Evolutionary conservation across 2,888 invertebrate species (phyloP), one percentile per base, ranked within the genome.

Genomic region (Lasioglossum lativentre): DNA sequence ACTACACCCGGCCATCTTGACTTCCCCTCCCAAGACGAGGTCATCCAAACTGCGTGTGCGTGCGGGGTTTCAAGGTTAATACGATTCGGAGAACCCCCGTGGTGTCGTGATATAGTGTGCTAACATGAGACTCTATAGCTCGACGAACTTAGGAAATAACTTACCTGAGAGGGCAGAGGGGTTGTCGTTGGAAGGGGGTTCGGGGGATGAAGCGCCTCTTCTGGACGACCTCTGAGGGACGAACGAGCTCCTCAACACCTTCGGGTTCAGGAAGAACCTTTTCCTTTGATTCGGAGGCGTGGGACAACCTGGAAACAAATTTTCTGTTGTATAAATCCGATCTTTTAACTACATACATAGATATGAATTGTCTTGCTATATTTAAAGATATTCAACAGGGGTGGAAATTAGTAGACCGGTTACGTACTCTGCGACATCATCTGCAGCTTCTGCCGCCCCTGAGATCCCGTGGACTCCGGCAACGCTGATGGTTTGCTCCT

Each of bases 211-310:
- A 23, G 93, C 89, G 1, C 91, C 92, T 75, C 93, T 90, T 42
- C 93, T 92, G 63, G 93, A 88, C 66, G 92, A 95, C 93, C 93
- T 95, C 92, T 92, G 96, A 89, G 94, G 96, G 93, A 89, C 96
- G 92, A 98, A 97, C n/a, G 98, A 97, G 95, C 97, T 98, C 86
- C 97, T 96, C 86, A 98, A 95, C 45, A 97, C 97, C 95, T 98
- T 98, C 16, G 98, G 97, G 92, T 97, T 98, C 72, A 98, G 96
- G 95, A 98, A 98, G 95, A 98, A 97, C 95, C 97, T 97, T 95
- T 97, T 97, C 91, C 98, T 96, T 86, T 96, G 96, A 91, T 97
- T 97, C 0, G 97, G 97, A 72, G 98, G 98, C 75, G 98, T 98
- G 72, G 98, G 98, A 93, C 98, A 98, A 90, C 96, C 95, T 95